Percentiles rank a stretch among this genome's conserved stretches.
Conservation (phyloP, 2,797 vertebrate species). For the Chlorospingus semifuscus region DNA sequence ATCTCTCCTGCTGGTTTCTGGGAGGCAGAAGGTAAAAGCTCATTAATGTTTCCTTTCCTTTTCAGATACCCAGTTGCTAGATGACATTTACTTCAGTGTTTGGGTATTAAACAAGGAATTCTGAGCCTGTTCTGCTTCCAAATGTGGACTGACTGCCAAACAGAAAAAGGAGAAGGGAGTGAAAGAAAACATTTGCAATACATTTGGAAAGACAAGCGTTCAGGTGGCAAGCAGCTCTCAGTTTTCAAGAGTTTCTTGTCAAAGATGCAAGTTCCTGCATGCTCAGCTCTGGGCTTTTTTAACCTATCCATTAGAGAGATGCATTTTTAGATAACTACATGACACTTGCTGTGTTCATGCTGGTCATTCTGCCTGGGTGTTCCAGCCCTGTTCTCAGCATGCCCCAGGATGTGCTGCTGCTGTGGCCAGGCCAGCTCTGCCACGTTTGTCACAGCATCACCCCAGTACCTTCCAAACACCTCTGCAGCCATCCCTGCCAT, state of each 20-base stretch:
- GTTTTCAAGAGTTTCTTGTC: slow-evolving; percentile 10
- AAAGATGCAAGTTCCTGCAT: slow-evolving; percentile 31
- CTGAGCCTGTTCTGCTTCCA: not conserved
- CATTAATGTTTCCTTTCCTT: not conserved
- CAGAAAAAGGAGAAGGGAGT: not conserved
- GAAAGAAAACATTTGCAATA: not conserved
- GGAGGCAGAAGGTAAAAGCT: not conserved
- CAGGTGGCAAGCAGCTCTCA: not conserved
- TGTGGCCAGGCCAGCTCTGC: not conserved
- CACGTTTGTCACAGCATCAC: not conserved
- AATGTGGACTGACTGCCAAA: not conserved
- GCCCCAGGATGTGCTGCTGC: accelerated
- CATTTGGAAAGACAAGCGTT: not conserved
- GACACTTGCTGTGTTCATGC: not conserved
- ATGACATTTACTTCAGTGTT: not conserved
- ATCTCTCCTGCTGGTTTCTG: not conserved
- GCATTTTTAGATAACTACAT: slow-evolving; percentile 28
- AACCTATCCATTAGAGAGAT: slow-evolving; percentile 50
- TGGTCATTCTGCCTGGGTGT: slow-evolving; percentile 54
- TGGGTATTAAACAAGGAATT: not conserved
- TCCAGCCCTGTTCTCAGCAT: not conserved
- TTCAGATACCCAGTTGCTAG: not conserved
- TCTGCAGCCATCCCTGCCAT: not conserved
- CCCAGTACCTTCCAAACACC: not conserved
- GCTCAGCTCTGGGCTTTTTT: slow-evolving; percentile 16